These are phyloP conservation scores for Lepidurus packardi DNA, from an alignment of 1,140 invertebrate species.

Conservation along the genomic window DNA sequence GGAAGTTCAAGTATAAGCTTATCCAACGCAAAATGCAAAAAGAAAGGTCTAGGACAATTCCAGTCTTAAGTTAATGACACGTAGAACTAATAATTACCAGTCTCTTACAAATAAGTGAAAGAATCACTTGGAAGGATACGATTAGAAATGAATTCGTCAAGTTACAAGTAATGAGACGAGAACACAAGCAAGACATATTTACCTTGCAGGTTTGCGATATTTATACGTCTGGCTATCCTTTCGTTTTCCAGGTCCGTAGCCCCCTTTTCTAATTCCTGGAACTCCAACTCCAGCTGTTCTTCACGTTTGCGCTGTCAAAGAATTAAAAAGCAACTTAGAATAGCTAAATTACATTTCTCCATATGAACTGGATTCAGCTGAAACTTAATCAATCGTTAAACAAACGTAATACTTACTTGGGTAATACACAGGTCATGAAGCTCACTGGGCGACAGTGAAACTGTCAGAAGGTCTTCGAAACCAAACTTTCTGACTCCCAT, in stretches of 20 bases:
- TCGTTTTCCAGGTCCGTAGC: neutral
- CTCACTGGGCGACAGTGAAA: no score
- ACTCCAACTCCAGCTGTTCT: neutral
- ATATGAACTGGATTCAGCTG: neutral
- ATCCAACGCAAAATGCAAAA: no score
- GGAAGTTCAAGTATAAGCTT: no score
- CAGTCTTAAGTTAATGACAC: no score
- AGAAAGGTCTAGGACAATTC: no score
- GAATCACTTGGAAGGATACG: neutral
- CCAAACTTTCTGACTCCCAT: no score
- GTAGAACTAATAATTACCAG: no score
- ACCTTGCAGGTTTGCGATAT: neutral
- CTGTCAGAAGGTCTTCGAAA: no score
- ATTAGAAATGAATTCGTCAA: neutral
- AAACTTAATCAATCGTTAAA: neutral
- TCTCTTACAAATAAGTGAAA: no score
- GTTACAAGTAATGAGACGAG: neutral
- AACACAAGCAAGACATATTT: neutral
- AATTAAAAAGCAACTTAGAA: neutral
- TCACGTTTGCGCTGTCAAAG: neutral
- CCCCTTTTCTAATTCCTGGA: neutral
- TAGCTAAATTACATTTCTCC: neutral
- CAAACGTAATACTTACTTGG: no score
- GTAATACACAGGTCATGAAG: no score
- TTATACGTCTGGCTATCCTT: neutral